Percentiles rank a stretch among this genome's conserved stretches.
These are phyloP conservation scores for Smutsia temminckii DNA, from an alignment of 2,797 vertebrate species.

Conservation along the genomic window DNA sequence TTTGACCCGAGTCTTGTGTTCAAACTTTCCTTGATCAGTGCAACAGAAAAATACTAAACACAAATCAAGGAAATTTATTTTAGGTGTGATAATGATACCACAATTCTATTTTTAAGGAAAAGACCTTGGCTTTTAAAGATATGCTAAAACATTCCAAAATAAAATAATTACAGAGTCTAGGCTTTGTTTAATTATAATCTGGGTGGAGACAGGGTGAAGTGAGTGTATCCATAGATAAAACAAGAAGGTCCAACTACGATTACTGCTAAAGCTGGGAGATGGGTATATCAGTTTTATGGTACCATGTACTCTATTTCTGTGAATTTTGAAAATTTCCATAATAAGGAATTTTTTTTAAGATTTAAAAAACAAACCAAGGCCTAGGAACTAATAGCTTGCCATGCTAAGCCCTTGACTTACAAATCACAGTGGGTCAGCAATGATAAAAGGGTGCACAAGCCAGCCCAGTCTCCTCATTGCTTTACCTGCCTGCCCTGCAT, in stretches of 20 bases:
- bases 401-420: not conserved
- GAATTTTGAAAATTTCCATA: conserved; percentile 3
- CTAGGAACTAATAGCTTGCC: not conserved
- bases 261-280: not conserved
- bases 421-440: not conserved
- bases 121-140: not conserved
- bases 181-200: not conserved
- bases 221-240: not conserved
- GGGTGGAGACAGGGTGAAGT: not conserved
- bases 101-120: not conserved
- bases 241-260: not conserved
- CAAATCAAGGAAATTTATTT: conserved; percentile 4
- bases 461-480: not conserved
- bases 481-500: not conserved
- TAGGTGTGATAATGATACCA: not conserved
- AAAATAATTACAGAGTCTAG: not conserved
- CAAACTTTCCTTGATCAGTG: not conserved
- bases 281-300: not conserved
- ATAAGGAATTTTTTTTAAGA: not conserved
- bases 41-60: not conserved
- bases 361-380: not conserved
- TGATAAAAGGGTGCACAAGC: not conserved
- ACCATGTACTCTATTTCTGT: not conserved
- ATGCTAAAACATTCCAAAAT: not conserved
- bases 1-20: not conserved